Percentiles rank a stretch among this genome's conserved stretches.
These are phyloP conservation scores for Platygyra sinensis DNA, from an alignment of 64 coral and sea anemone genomes.

Conservation along the genomic window DNA sequence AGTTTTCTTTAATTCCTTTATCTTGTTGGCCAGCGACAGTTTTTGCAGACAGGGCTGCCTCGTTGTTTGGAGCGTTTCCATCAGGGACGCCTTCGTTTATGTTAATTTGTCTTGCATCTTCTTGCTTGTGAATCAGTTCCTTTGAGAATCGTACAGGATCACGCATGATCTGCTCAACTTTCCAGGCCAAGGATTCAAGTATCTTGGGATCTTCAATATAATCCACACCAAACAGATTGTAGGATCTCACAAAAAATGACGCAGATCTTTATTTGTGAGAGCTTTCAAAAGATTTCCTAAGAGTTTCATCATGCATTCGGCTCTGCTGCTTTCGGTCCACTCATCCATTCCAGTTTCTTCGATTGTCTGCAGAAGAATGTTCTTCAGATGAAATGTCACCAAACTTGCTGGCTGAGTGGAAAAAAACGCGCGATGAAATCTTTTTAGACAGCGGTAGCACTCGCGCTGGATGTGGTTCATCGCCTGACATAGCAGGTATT, in stretches of 20 bases:
- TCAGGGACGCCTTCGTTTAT: too few relatives aligned
- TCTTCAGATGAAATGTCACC: slow-evolving; percentile 60
- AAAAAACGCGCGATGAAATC: too few relatives aligned
- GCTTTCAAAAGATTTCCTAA: too few relatives aligned
- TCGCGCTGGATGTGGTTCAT: too few relatives aligned
- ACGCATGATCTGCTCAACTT: slow-evolving; percentile 43
- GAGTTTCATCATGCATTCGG: slow-evolving; percentile 28
- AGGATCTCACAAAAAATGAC: neutral
- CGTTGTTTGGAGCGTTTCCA: too few relatives aligned
- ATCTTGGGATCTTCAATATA: slow-evolving; percentile 22
- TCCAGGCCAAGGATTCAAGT: neutral
- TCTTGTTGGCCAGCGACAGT: too few relatives aligned
- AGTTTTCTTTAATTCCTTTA: too few relatives aligned
- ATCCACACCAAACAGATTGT: slow-evolving; percentile 39
- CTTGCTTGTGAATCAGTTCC: neutral
- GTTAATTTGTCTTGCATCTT: too few relatives aligned
- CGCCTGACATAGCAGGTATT: too few relatives aligned
- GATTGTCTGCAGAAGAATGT: neutral
- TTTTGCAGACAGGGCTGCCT: too few relatives aligned
- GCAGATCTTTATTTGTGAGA: neutral
- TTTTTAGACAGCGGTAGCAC: too few relatives aligned
- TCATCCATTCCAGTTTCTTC: neutral
- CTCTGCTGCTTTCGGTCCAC: slow-evolving; percentile 48
- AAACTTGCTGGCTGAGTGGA: neutral
- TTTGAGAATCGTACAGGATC: slow-evolving; percentile 39